Percentiles rank a stretch among this genome's conserved stretches.
Evolutionary conservation across 2,888 invertebrate species (phyloP).

Genomic region (Cremastinae sp.): DNA sequence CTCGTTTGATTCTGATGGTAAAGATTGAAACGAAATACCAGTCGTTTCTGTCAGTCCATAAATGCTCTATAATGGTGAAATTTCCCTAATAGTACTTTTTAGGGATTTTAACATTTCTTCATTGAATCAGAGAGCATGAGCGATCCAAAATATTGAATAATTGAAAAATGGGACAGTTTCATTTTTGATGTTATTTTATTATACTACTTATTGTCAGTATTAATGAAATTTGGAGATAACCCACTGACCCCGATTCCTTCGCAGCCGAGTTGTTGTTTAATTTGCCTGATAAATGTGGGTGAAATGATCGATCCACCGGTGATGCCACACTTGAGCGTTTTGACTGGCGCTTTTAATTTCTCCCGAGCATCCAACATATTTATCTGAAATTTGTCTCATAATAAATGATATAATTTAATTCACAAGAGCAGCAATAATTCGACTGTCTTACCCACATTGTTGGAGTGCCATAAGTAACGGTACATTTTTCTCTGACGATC

Average conservation of each 20-base stretch:
- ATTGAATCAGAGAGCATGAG: not conserved
- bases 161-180: too few relatives aligned
- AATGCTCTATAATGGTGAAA: constrained; percentile 82
- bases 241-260: constrained; percentile 81
- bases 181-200: constrained; percentile 2
- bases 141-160: not conserved
- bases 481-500: constrained; percentile 86
- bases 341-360: constrained; percentile 80
- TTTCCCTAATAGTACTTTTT: too few relatives aligned
- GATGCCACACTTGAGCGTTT: constrained; percentile 82
- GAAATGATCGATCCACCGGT: constrained; percentile 89
- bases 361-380: constrained; percentile 84
- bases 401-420: not conserved
- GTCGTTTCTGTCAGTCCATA: constrained; percentile 84
- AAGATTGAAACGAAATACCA: constrained; percentile 82
- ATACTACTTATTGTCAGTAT: not conserved
- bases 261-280: constrained; percentile 80
- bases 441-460: constrained; percentile 85
- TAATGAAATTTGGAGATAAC: not conserved
- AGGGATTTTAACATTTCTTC: too few relatives aligned
- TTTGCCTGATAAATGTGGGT: constrained; percentile 82
- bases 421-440: not conserved
- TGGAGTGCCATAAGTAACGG: constrained; percentile 88
- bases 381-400: constrained; percentile 79
- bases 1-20: constrained; percentile 80